Evolutionary conservation across 2,888 invertebrate species (phyloP), one percentile per base, ranked within the genome.

Genomic region (Pomacea canaliculata): DNA sequence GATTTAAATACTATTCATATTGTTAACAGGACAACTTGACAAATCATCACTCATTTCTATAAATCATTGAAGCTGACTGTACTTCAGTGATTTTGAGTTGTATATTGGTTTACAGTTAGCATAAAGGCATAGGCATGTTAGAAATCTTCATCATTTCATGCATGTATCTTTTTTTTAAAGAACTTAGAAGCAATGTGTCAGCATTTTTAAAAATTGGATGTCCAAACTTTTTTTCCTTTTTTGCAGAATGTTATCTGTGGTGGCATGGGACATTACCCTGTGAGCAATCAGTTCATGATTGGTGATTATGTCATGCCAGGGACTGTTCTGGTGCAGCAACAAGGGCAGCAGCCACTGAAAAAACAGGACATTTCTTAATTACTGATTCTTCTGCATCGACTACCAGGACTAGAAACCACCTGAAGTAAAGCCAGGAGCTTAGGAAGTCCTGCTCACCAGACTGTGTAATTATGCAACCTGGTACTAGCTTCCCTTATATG

Each of bases 221-320:
- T 46, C 3, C 5, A n/a, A 48, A 1, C n/a, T 19, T 56, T 51
- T 70, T 71, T 71, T 9, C 48, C 27, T 71, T 27, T 67, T 46
- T 71, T 72, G 16, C 80, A 80, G 88, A 88, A 85, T 81, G 91
- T 93, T 86, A 93, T 94, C 82, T 92, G 93, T 91, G 93, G 93
- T 82, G 93, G 93, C 85, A 92, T 92, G 63, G 91, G 92, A 65
- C 92, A 93, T 88, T 94, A 94, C 87, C 94, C 94, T 81, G 93
- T 94, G 85, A 94, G 94, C 91, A 93, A 93, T 86, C 94, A 93
- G 90, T 92, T 94, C 88, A 94, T 94, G 94, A 94, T 94, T 85
- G 94, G 94, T 73, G 94, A 94, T 90, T 94, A 94, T 90, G 94
- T 94, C 18, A 86, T 87, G 82, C 89, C 89, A 10, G 86, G 87